Conservation (phyloP, 2,113 vertebrate species). For the Eidolon helvum region DNA sequence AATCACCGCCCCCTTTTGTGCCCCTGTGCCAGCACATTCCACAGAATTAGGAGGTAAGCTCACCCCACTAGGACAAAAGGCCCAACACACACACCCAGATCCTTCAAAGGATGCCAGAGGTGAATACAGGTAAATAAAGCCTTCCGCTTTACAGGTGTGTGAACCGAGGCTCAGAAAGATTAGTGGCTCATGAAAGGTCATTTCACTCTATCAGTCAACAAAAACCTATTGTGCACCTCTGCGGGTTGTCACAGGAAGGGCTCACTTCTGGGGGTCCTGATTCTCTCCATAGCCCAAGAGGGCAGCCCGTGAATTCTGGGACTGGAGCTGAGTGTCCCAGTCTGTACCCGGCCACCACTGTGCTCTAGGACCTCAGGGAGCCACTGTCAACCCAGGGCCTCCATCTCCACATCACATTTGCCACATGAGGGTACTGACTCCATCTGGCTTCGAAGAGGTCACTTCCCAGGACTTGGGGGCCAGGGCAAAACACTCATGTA, state of each 20-base stretch:
- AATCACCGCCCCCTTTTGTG: accelerated
- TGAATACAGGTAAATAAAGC: background rate
- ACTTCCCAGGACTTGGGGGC: background rate
- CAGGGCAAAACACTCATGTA: background rate
- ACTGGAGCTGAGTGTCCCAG: background rate
- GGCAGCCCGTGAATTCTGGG: background rate
- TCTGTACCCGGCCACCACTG: background rate
- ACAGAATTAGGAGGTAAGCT: background rate
- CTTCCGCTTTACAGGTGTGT: background rate
- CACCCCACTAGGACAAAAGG: background rate
- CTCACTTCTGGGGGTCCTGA: too few species aligned
- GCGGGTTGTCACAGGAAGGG: background rate
- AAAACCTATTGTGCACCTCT: background rate
- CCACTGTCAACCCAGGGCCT: background rate
- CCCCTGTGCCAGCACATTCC: background rate
- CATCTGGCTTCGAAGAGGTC: background rate
- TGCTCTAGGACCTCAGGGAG: background rate
- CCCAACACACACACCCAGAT: background rate
- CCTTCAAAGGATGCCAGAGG: background rate
- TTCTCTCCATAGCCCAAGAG: background rate
- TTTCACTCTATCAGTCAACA: background rate
- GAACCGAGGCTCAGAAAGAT: background rate
- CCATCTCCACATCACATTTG: accelerated
- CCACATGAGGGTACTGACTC: background rate
- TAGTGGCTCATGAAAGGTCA: background rate